Evolutionary conservation across 2,797 vertebrate genomes (phyloP).

Genomic region (Tadarida brasiliensis): DNA sequence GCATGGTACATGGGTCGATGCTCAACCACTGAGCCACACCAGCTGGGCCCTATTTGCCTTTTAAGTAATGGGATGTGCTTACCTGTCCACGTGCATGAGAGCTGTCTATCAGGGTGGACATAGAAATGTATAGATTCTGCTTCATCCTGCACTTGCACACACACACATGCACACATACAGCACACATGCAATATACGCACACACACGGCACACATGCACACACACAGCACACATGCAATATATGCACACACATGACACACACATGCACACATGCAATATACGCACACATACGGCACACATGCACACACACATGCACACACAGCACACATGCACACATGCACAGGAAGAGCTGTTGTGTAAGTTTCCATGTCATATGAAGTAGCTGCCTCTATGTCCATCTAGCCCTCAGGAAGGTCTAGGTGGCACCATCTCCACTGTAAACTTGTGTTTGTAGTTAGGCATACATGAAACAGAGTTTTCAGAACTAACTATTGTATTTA

Average conservation of each 20-base stretch:
- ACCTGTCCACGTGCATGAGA: not conserved
- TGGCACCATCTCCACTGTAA: rapidly evolving
- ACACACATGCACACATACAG: not conserved
- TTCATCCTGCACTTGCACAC: no score
- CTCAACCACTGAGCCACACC: no score
- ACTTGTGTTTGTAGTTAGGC: not conserved
- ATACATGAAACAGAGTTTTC: not conserved
- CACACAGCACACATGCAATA: rapidly evolving
- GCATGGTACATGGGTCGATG: no score
- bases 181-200: rapidly evolving
- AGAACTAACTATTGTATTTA: not conserved
- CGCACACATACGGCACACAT: no score
- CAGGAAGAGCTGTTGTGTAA: not conserved
- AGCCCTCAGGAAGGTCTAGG: not conserved
- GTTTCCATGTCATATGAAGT: not conserved
- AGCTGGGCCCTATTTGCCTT: not conserved
- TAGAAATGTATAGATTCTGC: not conserved
- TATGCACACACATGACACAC: rapidly evolving
- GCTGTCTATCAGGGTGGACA: not conserved
- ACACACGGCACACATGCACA: rapidly evolving
- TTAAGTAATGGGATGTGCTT: not conserved
- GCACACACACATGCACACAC: rapidly evolving
- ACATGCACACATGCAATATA: not conserved
- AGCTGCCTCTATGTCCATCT: not conserved
- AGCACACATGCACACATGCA: not conserved